Conservation (phyloP, 2,113 vertebrate species). For the Xenopus laevis region DNA sequence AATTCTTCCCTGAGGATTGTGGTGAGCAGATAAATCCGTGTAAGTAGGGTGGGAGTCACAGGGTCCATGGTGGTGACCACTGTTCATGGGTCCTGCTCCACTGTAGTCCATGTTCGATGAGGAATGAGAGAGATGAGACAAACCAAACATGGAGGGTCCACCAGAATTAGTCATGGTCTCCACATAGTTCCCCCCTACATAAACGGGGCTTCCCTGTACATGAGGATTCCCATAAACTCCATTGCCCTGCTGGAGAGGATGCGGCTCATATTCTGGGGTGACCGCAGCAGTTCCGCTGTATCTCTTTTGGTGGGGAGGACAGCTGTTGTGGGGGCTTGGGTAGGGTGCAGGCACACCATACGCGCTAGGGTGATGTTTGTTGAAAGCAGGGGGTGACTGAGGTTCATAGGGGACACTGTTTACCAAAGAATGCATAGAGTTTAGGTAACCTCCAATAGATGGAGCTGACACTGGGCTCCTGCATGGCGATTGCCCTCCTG, state of each 20-base stretch:
- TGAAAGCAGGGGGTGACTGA: constrained; percentile 89
- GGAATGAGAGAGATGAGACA: constrained; percentile 87
- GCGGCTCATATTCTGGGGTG: constrained; percentile 88
- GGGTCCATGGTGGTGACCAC: constrained; percentile 88
- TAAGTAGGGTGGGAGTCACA: constrained; percentile 91
- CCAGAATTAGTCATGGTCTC: constrained; percentile 84
- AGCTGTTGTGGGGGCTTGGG: constrained; percentile 80
- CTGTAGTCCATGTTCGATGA: constrained; percentile 89
- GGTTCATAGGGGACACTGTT: constrained; percentile 91
- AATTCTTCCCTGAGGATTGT: constrained; percentile 99
- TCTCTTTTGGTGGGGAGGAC: constrained; percentile 88
- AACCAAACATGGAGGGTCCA: constrained; percentile 85
- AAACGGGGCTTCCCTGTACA: constrained; percentile 94
- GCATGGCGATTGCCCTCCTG: constrained; percentile 88
- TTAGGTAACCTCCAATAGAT: constrained; percentile 83
- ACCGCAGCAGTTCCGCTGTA: constrained; percentile 80
- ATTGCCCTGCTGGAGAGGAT: constrained; percentile 87
- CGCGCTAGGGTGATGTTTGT: constrained; percentile 85
- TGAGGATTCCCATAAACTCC: constrained; percentile 87
- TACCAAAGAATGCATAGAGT: constrained; percentile 95
- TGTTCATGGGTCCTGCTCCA: constrained; percentile 84
- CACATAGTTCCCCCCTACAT: constrained; percentile 91
- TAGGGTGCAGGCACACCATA: constrained; percentile 88
- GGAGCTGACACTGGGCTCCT: constrained; percentile 82
- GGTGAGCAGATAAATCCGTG: constrained; percentile 95